These are phyloP conservation scores for Magallana gigas DNA, from an alignment of 1,140 invertebrate genomes.

Conservation along the genomic window DNA sequence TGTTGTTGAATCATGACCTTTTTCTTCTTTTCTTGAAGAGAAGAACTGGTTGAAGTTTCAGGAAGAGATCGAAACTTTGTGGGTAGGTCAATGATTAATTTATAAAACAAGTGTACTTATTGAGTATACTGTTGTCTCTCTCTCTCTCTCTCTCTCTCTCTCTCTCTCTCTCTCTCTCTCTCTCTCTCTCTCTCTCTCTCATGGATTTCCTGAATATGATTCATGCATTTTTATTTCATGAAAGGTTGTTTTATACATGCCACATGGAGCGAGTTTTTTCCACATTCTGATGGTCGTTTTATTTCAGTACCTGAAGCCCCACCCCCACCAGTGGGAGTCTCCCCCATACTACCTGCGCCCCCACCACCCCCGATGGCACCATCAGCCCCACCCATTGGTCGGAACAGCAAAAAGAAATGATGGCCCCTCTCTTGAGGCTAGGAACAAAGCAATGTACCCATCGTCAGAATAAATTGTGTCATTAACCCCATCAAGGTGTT, in stretches of 20 bases:
- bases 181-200: too few relatives aligned
- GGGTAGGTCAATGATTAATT: background rate
- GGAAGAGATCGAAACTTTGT: background rate
- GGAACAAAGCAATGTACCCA: too few relatives aligned
- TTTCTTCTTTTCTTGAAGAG: background rate
- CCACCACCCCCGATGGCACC: background rate
- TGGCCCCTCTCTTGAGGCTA: background rate
- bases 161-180: too few relatives aligned
- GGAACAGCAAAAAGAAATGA: background rate
- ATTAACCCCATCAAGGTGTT: too few relatives aligned
- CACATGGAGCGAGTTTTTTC: too few relatives aligned
- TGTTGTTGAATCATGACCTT: background rate
- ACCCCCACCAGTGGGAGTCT: background rate
- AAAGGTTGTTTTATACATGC: too few relatives aligned
- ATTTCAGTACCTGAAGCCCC: slow-evolving; percentile 3
- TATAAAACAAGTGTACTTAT: background rate
- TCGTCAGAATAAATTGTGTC: too few relatives aligned
- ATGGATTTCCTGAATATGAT: too few relatives aligned
- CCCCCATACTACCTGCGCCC: background rate
- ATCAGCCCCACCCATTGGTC: background rate
- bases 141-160: too few relatives aligned
- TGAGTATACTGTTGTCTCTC: too few relatives aligned
- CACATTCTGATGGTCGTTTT: background rate
- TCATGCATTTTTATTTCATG: too few relatives aligned
- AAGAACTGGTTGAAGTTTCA: background rate